phyloP scores from a whole-genome alignment of 2,797 vertebrate species.

The Sebastes jordani region DNA sequence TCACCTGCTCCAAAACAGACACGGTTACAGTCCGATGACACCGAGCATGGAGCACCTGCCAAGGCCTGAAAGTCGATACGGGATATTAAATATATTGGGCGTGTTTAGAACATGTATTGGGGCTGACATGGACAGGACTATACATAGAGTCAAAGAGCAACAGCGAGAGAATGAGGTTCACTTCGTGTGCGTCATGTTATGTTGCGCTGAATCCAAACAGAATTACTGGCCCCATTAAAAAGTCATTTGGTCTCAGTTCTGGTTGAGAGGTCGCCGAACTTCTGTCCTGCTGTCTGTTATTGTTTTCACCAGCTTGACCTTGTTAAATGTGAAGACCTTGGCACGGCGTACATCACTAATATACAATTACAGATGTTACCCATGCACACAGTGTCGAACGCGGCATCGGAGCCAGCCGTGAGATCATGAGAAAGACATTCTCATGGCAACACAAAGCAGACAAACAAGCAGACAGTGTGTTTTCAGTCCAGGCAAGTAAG shows the following conservation, averaged over 20 bases:
- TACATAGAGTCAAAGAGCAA: conserved; percentile 39
- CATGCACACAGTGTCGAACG: conserved; percentile 8
- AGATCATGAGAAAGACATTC: conserved; percentile 58
- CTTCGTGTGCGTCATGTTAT: conserved; percentile 23
- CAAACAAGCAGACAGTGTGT: conserved; percentile 26
- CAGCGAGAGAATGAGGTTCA: background rate
- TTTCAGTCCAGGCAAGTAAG: background rate
- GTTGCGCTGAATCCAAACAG: conserved; percentile 22
- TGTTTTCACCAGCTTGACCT: conserved; percentile 24
- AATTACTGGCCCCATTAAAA: conserved; percentile 22
- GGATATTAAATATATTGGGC: conserved; percentile 44
- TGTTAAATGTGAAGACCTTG: conserved; percentile 8
- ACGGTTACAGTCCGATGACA: conserved; percentile 65
- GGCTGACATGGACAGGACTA: conserved; percentile 26
- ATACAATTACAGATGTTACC: conserved; percentile 24
- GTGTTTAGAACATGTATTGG: conserved; percentile 38
- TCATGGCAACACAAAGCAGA: conserved; percentile 52
- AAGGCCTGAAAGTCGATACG: conserved; percentile 33
- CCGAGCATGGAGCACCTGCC: conserved; percentile 46
- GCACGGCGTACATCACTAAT: background rate
- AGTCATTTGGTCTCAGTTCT: conserved; percentile 20
- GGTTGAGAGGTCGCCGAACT: conserved; percentile 30
- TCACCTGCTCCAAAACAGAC: conserved; percentile 61
- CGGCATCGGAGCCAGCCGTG: conserved; percentile 37
- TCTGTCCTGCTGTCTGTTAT: conserved; percentile 7